Conservation (phyloP, 2,797 vertebrate species). For the Oreochromis grahami region DNA sequence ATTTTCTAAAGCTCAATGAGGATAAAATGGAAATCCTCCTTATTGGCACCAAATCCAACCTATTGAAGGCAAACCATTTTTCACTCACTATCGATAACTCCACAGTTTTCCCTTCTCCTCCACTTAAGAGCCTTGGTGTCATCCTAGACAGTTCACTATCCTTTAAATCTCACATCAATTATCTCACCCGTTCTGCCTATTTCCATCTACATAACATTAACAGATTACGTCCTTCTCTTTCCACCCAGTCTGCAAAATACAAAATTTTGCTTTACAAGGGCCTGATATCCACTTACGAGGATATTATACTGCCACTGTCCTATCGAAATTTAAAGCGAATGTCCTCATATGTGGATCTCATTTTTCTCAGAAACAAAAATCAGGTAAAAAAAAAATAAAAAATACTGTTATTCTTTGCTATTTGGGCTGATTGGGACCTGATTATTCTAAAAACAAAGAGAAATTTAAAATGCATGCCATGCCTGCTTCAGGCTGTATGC, state of each 20-base stretch:
- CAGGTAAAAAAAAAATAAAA: background rate
- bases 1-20: too few relatives aligned
- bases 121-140: background rate
- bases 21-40: too few relatives aligned
- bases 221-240: background rate
- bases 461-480: background rate
- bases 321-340: rapidly evolving
- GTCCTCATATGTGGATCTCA: background rate
- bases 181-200: too few relatives aligned
- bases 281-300: background rate
- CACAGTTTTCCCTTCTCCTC: background rate
- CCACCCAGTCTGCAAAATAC: background rate
- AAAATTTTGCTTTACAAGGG: background rate
- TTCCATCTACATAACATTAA: background rate
- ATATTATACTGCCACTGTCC: background rate
- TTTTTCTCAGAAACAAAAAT: background rate
- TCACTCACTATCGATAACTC: background rate
- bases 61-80: too few relatives aligned
- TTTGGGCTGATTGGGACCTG: too few relatives aligned
- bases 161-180: background rate
- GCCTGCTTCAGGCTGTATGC: background rate
- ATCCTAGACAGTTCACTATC: rapidly evolving
- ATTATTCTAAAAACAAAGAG: background rate
- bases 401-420: background rate
- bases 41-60: too few relatives aligned